Percentiles rank a stretch among this genome's conserved stretches.
Conservation (phyloP, 1,140 invertebrate species). For the Heliconius melpomene region DNA sequence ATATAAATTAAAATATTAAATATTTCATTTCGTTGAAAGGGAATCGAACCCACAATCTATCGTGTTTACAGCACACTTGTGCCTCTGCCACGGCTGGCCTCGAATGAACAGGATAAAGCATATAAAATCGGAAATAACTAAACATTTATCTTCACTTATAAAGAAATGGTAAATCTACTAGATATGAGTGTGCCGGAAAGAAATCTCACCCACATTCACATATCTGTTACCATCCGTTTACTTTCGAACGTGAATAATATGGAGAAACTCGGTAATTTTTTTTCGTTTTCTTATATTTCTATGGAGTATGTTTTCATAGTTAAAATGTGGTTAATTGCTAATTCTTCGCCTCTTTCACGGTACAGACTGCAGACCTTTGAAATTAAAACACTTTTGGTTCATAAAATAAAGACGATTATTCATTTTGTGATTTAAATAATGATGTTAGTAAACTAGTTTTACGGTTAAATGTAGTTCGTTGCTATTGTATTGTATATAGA, state of each 20-base stretch:
- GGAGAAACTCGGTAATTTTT: not conserved
- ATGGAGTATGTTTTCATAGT: constrained; percentile 2
- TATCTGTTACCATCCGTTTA: constrained; percentile 43
- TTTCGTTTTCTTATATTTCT: not conserved
- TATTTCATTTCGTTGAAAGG: no score
- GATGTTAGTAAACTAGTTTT: not conserved
- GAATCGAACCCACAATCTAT: no score
- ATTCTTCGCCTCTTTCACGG: constrained; percentile 10
- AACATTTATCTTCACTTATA: constrained; percentile 42
- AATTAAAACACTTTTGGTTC: not conserved
- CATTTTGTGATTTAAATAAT: not conserved
- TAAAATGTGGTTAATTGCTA: constrained; percentile 8
- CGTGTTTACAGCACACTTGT: no score
- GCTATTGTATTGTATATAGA: not conserved
- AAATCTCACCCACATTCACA: constrained; percentile 51
- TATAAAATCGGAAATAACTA: not conserved
- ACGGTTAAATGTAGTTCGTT: not conserved
- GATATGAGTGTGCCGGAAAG: constrained; percentile 46
- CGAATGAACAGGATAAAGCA: not conserved
- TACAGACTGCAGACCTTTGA: not conserved
- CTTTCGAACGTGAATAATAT: constrained; percentile 38
- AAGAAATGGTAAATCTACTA: constrained; percentile 33
- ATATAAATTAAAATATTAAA: no score
- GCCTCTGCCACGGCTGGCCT: no score
- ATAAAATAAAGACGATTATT: not conserved